phyloP scores from a whole-genome alignment of 2,113 vertebrate species.

The Sturnira hondurensis region DNA sequence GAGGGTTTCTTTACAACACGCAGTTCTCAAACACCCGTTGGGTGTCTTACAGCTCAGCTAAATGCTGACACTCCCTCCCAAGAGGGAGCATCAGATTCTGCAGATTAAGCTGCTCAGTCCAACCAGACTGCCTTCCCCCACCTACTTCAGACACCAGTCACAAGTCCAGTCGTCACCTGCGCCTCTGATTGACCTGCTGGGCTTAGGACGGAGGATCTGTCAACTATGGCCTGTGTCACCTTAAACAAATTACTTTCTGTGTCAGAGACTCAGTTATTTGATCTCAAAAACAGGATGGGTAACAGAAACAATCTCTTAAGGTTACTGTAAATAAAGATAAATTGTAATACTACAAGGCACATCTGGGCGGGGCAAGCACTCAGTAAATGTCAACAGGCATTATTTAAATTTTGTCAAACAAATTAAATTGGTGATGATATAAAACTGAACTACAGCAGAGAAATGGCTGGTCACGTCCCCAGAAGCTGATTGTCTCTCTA shows the following conservation, averaged over 20 bases:
- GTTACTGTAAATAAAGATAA: background rate
- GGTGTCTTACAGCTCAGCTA: background rate
- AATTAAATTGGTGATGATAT: background rate
- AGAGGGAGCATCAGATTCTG: background rate
- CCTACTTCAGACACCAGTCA: background rate
- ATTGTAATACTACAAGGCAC: background rate
- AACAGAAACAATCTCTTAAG: background rate
- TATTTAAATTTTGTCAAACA: constrained; percentile 3
- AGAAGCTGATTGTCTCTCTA: background rate
- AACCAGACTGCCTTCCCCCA: too few species aligned
- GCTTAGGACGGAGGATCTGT: background rate
- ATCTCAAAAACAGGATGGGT: background rate
- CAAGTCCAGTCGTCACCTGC: background rate
- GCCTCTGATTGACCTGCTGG: background rate
- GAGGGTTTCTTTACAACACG: background rate
- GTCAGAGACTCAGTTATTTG: background rate
- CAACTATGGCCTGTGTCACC: background rate
- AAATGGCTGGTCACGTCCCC: background rate
- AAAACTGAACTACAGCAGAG: background rate
- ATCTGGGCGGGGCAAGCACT: background rate
- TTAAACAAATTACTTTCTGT: background rate
- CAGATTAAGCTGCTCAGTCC: background rate
- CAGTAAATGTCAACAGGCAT: background rate
- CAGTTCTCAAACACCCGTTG: background rate
- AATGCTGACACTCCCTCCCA: background rate